Evolutionary conservation across 2,888 invertebrate genomes (phyloP).

Genomic region (Xanthia togata): DNA sequence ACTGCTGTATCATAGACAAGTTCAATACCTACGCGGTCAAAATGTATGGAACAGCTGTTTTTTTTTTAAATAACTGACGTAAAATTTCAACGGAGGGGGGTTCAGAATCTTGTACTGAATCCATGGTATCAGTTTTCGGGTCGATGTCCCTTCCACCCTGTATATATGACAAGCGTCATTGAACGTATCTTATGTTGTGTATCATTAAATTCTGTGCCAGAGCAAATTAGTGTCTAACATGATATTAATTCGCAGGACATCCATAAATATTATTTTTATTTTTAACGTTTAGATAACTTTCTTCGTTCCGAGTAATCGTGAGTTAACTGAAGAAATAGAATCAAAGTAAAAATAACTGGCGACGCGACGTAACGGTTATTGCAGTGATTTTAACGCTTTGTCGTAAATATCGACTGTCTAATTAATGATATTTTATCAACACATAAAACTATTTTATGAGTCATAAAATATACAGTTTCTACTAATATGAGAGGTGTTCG

Average conservation of each 20-base stretch:
- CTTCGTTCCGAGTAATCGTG: background rate
- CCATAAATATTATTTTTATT: conserved; percentile 35
- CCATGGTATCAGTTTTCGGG: too few species aligned
- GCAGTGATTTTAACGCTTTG: conserved; percentile 1
- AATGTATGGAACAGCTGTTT: too few species aligned
- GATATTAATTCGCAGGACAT: conserved; percentile 13
- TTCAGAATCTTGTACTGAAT: too few species aligned
- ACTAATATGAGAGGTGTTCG: conserved; percentile 18
- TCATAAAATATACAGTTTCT: conserved; percentile 37
- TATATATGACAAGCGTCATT: conserved; percentile 21
- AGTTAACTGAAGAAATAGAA: background rate
- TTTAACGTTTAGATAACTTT: conserved; percentile 8
- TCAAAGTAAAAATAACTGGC: conserved; percentile 4
- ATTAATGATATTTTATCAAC: conserved; percentile 40
- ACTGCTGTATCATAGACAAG: too few species aligned
- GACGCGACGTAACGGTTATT: background rate
- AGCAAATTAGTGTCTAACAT: conserved; percentile 27
- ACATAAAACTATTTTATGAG: conserved; percentile 45
- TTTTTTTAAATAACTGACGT: too few species aligned
- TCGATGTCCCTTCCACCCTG: too few species aligned
- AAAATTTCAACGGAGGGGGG: too few species aligned
- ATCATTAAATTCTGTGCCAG: conserved; percentile 40
- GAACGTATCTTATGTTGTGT: conserved; percentile 18
- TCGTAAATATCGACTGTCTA: conserved; percentile 44
- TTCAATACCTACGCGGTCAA: too few species aligned